These are phyloP conservation scores for Sclerurus mexicanus DNA, from an alignment of 2,113 vertebrate species.

Conservation along the genomic window DNA sequence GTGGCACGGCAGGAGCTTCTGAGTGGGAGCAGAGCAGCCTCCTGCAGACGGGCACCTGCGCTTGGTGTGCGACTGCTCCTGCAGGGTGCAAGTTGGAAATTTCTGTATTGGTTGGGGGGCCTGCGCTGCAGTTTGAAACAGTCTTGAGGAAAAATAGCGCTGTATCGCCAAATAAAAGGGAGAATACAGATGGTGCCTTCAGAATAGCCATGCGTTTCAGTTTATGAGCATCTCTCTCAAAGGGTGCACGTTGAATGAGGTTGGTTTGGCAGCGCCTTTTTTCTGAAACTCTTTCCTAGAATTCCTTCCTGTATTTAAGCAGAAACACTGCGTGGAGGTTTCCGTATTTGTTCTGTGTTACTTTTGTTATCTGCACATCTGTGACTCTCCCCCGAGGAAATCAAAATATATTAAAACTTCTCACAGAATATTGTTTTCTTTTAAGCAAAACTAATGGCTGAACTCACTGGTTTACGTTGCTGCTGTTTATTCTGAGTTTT, in stretches of 20 bases:
- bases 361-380: neutral
- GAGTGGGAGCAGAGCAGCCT: too few relatives aligned
- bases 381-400: neutral
- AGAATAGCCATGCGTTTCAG: rapidly evolving
- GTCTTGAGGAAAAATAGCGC: neutral
- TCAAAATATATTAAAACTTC: neutral
- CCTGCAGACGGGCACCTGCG: neutral
- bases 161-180: neutral
- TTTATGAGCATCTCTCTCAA: neutral
- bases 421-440: neutral
- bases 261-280: neutral
- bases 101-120: neutral
- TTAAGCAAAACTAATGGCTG: neutral
- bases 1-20: neutral
- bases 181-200: neutral
- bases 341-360: neutral
- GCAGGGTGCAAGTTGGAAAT: neutral
- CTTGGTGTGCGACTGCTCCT: neutral
- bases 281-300: neutral
- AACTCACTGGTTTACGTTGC: neutral
- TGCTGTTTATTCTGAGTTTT: neutral
- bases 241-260: neutral
- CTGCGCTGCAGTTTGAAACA: neutral
- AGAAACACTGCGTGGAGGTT: neutral
- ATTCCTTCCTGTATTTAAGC: neutral